phyloP scores from a whole-genome alignment of 2,888 invertebrate genomes.

The Lissocephala sabroskyi region DNA sequence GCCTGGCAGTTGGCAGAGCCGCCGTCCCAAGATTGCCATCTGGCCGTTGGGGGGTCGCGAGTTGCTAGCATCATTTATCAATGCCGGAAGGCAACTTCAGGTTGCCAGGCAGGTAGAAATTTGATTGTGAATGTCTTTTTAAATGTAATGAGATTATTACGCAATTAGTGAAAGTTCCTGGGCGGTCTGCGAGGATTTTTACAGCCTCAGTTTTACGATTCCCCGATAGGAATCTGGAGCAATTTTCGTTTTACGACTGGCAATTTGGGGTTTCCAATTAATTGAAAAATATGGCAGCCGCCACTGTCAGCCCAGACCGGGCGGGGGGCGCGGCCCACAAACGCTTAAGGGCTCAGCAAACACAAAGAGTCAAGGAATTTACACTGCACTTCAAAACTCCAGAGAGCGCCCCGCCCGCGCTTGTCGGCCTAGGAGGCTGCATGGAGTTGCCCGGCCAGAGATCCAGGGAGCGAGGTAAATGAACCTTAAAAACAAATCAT shows the following conservation, averaged over 20 bases:
- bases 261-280: too few relatives aligned
- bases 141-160: slow-evolving; percentile 65
- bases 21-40: neutral
- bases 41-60: neutral
- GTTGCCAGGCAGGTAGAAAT: slow-evolving; percentile 53
- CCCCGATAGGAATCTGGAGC: too few relatives aligned
- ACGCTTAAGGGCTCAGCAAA: slow-evolving; percentile 65
- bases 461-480: slow-evolving; percentile 39
- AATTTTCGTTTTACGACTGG: too few relatives aligned
- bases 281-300: too few relatives aligned
- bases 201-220: too few relatives aligned
- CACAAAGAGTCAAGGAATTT: slow-evolving; percentile 64
- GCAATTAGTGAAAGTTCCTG: slow-evolving; percentile 56
- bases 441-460: too few relatives aligned
- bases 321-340: neutral
- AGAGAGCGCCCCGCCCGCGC: neutral
- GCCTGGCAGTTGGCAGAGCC: slow-evolving; percentile 1
- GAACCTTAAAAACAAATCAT: slow-evolving; percentile 54
- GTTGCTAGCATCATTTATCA: slow-evolving; percentile 53
- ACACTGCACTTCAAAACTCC: slow-evolving; percentile 54
- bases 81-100: too few relatives aligned
- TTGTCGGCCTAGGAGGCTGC: too few relatives aligned
- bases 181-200: slow-evolving; percentile 4
- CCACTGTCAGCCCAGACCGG: neutral
- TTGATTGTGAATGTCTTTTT: slow-evolving; percentile 62